Evolutionary conservation across 2,797 vertebrate genomes (phyloP).

Genomic region (Notolabrus celidotus): DNA sequence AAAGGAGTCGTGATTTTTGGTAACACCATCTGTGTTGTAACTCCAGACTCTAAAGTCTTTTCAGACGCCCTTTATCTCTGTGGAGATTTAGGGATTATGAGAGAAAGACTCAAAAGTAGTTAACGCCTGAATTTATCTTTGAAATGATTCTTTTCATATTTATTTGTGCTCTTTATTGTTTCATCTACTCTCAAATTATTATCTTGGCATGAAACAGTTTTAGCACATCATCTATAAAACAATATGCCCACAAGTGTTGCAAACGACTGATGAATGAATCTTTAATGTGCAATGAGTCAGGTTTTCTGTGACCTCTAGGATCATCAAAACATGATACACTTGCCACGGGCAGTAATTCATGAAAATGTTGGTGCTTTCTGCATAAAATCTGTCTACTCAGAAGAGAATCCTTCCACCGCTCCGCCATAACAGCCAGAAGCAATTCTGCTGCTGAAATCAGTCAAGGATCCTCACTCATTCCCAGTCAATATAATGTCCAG

Average conservation of each 20-base stretch:
- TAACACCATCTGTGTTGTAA: not conserved
- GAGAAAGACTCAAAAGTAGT: not conserved
- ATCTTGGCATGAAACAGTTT: too few relatives aligned
- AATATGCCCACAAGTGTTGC: not conserved
- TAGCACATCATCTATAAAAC: not conserved
- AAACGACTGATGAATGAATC: not conserved
- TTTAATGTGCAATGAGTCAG: not conserved
- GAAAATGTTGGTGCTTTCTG: conserved; percentile 9
- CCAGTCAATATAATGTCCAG: conserved; percentile 60
- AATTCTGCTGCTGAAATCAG: conserved; percentile 33
- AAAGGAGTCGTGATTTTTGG: too few relatives aligned
- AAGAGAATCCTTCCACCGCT: conserved; percentile 14
- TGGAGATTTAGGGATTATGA: not conserved
- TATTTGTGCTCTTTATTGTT: too few relatives aligned
- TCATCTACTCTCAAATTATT: not conserved
- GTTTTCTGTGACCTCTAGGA: not conserved
- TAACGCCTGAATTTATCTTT: not conserved
- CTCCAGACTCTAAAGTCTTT: not conserved
- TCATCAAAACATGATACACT: not conserved
- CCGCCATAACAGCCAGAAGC: conserved; percentile 19
- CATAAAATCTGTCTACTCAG: conserved; percentile 3
- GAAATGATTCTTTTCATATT: not conserved
- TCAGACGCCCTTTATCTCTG: not conserved
- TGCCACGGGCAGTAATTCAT: conserved; percentile 6
- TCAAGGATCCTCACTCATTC: conserved; percentile 50